Evolutionary conservation across 2,888 invertebrate genomes (phyloP).

Genomic region (Serripes groenlandicus): DNA sequence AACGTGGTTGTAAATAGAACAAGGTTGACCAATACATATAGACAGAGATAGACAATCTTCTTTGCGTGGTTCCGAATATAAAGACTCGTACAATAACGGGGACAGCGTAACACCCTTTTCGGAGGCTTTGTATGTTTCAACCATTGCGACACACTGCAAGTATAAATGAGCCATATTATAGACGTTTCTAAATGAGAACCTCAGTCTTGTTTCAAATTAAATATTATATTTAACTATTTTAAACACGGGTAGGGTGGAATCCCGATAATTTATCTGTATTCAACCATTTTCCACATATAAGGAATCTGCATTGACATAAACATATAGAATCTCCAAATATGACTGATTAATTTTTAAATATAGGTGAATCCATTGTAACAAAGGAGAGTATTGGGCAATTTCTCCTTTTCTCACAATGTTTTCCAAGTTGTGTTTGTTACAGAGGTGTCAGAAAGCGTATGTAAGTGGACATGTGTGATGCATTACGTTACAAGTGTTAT

Average conservation of each 20-base stretch:
- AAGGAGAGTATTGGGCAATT: not conserved
- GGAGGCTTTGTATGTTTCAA: constrained; percentile 90
- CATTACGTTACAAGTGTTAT: no score
- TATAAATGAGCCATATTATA: not conserved
- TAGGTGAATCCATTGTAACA: not conserved
- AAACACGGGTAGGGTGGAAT: no score
- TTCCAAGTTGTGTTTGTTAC: no score
- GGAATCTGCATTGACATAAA: not conserved
- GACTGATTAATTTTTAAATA: not conserved
- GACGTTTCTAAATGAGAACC: not conserved
- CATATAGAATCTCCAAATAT: not conserved
- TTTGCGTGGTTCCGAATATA: constrained; percentile 95
- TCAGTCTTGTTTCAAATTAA: no score
- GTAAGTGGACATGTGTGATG: no score
- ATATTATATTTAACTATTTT: no score
- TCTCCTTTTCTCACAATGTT: not conserved
- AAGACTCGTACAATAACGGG: constrained; percentile 93
- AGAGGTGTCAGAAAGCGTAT: no score
- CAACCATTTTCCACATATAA: not conserved
- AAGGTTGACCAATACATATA: constrained; percentile 92
- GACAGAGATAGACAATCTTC: constrained; percentile 89
- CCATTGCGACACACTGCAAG: constrained; percentile 95
- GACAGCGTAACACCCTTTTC: constrained; percentile 82
- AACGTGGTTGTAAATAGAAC: constrained; percentile 89
- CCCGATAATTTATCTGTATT: no score